Base-by-base conservation (phyloP, 1,140 invertebrate species). In the Cydia fagiglandana region DNA sequence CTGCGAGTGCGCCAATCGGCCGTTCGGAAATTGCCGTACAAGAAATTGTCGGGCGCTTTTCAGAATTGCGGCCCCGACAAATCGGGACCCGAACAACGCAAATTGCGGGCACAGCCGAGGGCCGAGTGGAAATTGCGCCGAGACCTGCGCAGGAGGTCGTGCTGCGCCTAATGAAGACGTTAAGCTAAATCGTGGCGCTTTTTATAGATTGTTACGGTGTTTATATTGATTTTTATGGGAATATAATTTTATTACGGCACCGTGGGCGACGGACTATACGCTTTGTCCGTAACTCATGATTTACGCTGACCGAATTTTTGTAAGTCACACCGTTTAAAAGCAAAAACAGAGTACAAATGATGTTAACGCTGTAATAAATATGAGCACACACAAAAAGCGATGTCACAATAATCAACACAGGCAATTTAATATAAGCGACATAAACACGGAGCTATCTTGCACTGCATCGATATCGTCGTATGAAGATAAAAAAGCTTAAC, bases 151-250 rank as follows among this genome's bases (percentile, higher is more conserved):
- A 82, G 78, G 83, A 84, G 86, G 83, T 91, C 88, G 87, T 90
- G 88, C 84, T 75, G 79, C 77, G 78, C 79, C 84, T 91, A 91
- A 91, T 92, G 89, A 91, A 91, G 88, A 93, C 84, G 86, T 93
- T 91, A 88, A 89, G 82, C 84, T 84, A 84, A 89, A 87, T 82
- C 87, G 84, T 84, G 84, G 77, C 80, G 76, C 80, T 79, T 73
- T 82, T 87, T 86, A 84, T 85, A 83, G 79, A 88, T 87, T 86
- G 80, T 88, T 87, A 88, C 85, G 79, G 82, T 88, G 84, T 86
- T 89, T 90, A 88, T 88, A 90, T 93, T 93, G 88, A 91, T 90
- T 93, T 91, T 91, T 88, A 91, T 88, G 83, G 82, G 85, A 87
- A 84, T 81, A 87, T 91, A 89, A 91, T 91, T 89, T 90, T 86